Base-by-base conservation (phyloP, 2,113 vertebrate species). In the Triplophysa dalaica region DNA sequence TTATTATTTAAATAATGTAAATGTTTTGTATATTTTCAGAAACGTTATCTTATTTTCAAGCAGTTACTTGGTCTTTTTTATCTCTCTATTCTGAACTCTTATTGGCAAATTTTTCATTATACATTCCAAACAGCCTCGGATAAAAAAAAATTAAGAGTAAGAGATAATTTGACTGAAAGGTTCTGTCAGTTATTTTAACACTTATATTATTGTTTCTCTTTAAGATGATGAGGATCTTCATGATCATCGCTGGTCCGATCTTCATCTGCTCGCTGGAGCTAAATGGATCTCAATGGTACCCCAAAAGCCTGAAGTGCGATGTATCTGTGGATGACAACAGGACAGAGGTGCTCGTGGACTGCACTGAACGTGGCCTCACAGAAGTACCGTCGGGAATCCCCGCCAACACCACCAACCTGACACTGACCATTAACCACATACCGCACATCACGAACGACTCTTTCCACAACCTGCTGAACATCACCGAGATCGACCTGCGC, bases 401-500 rank as follows among this genome's bases (percentile, higher is more conserved):
- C 8, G 16, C 17, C 74, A 95, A 96, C 0, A 85, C 92, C 8
- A 99, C 97, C 81, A 99, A 98, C 85, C 89, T 99, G 77, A 98
- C 94, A 0, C 92, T 99, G 66, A 96, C 93, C 80, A 97, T 98
- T 86, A 98, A 99, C 85, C 92, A 94, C 29, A 98, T 99, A 64
- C 90, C 91, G 0, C 58, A 65, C 0, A 91, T 99, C 72, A 90
- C 89, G 48, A 87, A 88, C 68, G 89, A 85, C 22, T 93, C 95
- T 2, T 99, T 99, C 75, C 61, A 77, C 1, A 85, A 61, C 4
- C 92, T 99, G 75, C 81, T 88, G 17, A 91, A 94, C 26, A 90
- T 99, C 3, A 79, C 90, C 1, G 97, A 98, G 87, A 93, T 99
- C 5, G 96, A 98, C 85, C 93, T 99, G 89, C 93, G 95, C 77